Evolutionary conservation across 2,888 invertebrate genomes (phyloP).

Genomic region (Diarsia dahlii): DNA sequence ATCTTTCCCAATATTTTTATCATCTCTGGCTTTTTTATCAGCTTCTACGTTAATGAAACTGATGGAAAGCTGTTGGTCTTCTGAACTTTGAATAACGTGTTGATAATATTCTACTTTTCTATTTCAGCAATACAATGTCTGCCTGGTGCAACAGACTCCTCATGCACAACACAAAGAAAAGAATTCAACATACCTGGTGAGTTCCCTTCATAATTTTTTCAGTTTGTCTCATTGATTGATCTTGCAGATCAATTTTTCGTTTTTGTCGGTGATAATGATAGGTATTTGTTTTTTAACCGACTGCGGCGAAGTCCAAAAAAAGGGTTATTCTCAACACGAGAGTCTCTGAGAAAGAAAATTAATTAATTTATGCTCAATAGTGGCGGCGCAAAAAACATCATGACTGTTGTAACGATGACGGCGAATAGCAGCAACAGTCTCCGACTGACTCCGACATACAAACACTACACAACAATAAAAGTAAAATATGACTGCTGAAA

Average conservation of each 20-base stretch:
- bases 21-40: neutral
- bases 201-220: neutral
- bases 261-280: no score
- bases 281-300: no score
- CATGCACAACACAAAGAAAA: constrained; percentile 71
- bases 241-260: no score
- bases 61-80: neutral
- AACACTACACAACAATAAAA: neutral
- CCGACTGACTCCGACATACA: neutral
- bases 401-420: no score
- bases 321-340: no score
- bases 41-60: no score
- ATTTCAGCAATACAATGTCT: constrained; percentile 79
- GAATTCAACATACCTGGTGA: constrained; percentile 72
- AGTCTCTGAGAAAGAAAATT: no score
- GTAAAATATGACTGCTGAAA: neutral
- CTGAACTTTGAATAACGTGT: neutral
- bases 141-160: constrained; percentile 69
- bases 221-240: neutral
- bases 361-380: no score
- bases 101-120: constrained; percentile 33
- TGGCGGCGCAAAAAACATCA: neutral
- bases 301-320: no score
- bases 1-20: neutral
- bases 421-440: neutral